These are phyloP conservation scores for Peromyscus maniculatus DNA, from an alignment of 2,113 vertebrate species.

Conservation along the genomic window DNA sequence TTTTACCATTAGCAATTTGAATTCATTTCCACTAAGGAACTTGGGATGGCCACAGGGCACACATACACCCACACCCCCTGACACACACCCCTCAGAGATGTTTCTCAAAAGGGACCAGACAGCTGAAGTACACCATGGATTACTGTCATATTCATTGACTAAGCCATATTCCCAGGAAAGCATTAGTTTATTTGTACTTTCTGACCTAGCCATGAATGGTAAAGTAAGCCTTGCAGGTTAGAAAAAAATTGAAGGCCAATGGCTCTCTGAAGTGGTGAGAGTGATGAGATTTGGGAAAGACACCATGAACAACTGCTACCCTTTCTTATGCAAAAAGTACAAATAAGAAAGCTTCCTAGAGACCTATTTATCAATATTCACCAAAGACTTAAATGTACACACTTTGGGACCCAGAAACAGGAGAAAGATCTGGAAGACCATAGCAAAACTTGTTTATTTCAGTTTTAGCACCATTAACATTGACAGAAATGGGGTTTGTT, in stretches of 20 bases:
- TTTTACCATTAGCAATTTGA: conserved; percentile 29
- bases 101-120: background rate
- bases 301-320: background rate
- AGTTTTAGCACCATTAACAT: conserved; percentile 38
- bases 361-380: conserved; percentile 33
- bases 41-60: background rate
- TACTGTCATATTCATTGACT: conserved; percentile 29
- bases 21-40: conserved; percentile 21
- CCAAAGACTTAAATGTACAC: conserved; percentile 10
- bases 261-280: background rate
- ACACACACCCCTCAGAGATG: background rate
- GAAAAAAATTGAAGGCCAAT: background rate
- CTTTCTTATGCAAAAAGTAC: background rate
- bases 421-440: conserved; percentile 25
- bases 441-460: background rate
- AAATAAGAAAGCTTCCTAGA: conserved; percentile 40
- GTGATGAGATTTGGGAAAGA: background rate
- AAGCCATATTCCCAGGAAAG: background rate
- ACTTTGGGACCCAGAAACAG: background rate
- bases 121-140: background rate
- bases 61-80: background rate
- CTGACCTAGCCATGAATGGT: background rate
- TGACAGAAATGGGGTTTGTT: background rate
- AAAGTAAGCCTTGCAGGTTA: background rate
- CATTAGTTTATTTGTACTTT: conserved; percentile 48